Evolutionary conservation across 1,140 invertebrate genomes (phyloP).

Genomic region (Cherax destructor): DNA sequence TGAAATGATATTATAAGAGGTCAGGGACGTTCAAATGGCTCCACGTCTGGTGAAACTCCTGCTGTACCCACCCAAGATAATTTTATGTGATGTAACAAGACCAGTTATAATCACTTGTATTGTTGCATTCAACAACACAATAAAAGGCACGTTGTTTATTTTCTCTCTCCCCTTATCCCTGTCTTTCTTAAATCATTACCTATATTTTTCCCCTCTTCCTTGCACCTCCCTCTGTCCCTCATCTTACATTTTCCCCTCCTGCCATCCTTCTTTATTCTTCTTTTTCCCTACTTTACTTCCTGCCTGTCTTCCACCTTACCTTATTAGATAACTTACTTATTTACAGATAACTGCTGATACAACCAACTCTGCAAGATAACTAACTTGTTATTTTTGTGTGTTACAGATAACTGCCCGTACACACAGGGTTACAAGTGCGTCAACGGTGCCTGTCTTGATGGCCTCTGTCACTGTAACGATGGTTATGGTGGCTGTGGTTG

Average conservation of each 20-base stretch:
- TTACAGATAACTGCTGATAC: neutral
- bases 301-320: too few species aligned
- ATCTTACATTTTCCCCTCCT: too few species aligned
- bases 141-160: too few species aligned
- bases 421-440: slow-evolving; percentile 85
- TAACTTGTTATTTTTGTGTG: slow-evolving; percentile 66
- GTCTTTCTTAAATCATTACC: slow-evolving; percentile 1
- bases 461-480: slow-evolving; percentile 96
- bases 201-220: slow-evolving; percentile 19
- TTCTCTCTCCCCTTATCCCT: slow-evolving; percentile 12
- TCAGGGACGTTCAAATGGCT: too few species aligned
- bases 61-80: too few species aligned
- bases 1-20: too few species aligned
- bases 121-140: too few species aligned
- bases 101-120: too few species aligned
- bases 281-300: too few species aligned
- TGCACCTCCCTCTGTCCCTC: slow-evolving; percentile 1
- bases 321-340: neutral
- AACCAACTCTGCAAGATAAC: neutral
- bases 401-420: slow-evolving; percentile 91
- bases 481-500: slow-evolving; percentile 95
- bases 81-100: too few species aligned
- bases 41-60: too few species aligned
- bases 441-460: slow-evolving; percentile 94
- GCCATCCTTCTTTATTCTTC: too few species aligned